A percentile compares a stretch with the other conserved stretches of the same genome.
These are phyloP conservation scores for Lamprologus ornatipinnis DNA, from an alignment of 2,113 vertebrate species.

Conservation along the genomic window DNA sequence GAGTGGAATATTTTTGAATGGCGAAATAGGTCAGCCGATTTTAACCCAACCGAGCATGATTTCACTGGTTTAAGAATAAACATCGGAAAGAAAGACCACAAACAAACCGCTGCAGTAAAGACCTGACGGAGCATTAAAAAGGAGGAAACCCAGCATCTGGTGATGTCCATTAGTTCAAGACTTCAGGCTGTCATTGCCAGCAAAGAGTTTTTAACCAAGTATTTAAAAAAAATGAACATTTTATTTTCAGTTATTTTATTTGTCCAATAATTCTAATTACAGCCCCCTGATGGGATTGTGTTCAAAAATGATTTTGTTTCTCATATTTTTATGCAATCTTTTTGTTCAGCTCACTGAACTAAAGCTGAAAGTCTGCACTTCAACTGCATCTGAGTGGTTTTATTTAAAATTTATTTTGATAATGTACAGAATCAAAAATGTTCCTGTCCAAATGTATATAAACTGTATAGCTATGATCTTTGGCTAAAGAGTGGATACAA, in stretches of 20 bases:
- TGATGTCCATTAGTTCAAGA: background rate
- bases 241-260: background rate
- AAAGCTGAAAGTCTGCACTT: background rate
- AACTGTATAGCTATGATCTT: fast-evolving
- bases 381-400: background rate
- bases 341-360: background rate
- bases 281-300: background rate
- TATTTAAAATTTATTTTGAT: background rate
- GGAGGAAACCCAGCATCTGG: background rate
- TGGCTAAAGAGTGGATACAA: background rate
- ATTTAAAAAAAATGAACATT: background rate
- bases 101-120: background rate
- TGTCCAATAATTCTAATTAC: background rate
- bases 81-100: background rate
- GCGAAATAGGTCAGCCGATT: background rate
- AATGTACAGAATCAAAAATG: background rate
- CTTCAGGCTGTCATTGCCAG: background rate
- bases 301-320: fast-evolving
- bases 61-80: background rate
- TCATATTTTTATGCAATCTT: background rate
- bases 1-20: background rate
- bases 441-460: background rate
- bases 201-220: background rate
- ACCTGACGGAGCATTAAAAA: background rate
- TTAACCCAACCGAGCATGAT: background rate